Evolutionary conservation across 2,113 vertebrate species (phyloP).

Genomic region (Osmerus mordax): DNA sequence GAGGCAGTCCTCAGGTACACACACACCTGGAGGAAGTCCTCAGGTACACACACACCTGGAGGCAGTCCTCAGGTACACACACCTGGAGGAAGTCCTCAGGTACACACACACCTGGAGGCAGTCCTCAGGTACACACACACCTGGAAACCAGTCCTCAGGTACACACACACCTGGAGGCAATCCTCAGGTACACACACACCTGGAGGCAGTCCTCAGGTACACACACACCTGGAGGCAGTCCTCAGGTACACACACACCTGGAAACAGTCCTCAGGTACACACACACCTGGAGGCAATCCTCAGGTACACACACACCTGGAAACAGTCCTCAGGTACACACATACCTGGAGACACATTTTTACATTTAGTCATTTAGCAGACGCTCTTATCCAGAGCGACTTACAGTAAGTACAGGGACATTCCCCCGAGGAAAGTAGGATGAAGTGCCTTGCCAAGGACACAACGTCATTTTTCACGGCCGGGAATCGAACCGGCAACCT

Average conservation of each 20-base stretch:
- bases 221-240: constrained; percentile 19
- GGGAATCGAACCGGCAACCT: too few relatives aligned
- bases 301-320: not conserved
- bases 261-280: not conserved
- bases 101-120: constrained; percentile 48
- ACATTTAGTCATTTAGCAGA: too few relatives aligned
- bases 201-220: constrained; percentile 72
- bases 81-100: constrained; percentile 83
- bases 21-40: too few relatives aligned
- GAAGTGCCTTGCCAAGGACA: too few relatives aligned
- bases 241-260: not conserved
- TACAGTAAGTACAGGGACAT: too few relatives aligned
- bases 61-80: constrained; percentile 23
- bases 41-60: not conserved
- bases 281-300: not conserved
- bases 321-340: not conserved
- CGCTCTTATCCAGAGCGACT: too few relatives aligned
- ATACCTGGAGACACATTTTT: not conserved
- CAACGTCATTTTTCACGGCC: too few relatives aligned
- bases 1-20: not conserved
- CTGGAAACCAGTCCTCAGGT: constrained; percentile 73
- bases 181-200: constrained; percentile 32
- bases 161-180: constrained; percentile 5
- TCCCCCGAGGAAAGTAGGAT: too few relatives aligned
- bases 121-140: not conserved